Conservation (phyloP, 1,140 invertebrate genomes). For the Macrocentrus cingulum region DNA sequence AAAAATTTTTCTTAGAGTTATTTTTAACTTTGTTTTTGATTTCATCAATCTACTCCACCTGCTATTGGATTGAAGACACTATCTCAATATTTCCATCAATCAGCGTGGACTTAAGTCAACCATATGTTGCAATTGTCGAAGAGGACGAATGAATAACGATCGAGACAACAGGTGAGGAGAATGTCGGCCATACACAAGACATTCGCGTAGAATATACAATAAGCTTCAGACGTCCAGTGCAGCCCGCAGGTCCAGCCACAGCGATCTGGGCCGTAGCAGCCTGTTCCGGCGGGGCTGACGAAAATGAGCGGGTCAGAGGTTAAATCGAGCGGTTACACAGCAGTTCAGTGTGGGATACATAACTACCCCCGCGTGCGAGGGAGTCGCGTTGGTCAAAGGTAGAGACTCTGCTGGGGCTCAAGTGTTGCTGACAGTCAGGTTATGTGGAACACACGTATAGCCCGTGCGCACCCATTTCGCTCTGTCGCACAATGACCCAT, state of each 20-base stretch:
- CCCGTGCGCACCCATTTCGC: too few species aligned
- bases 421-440: background rate
- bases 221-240: conserved; percentile 28
- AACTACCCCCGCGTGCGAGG: too few species aligned
- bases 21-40: too few species aligned
- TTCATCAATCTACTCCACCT: too few species aligned
- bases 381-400: background rate
- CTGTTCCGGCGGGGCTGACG: conserved; percentile 23
- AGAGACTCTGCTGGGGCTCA: background rate
- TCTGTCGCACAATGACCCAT: conserved; percentile 41
- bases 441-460: background rate
- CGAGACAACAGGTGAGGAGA: conserved; percentile 16
- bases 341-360: too few species aligned
- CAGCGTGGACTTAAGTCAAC: too few species aligned
- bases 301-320: background rate
- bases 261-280: conserved; percentile 30
- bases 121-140: too few species aligned
- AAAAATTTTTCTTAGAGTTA: too few species aligned
- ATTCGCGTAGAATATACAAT: conserved; percentile 24
- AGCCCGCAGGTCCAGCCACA: background rate
- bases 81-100: too few species aligned
- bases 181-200: conserved; percentile 13
- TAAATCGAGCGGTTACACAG: too few species aligned
- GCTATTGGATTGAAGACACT: too few species aligned
- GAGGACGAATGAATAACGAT: conserved; percentile 3